Evolutionary conservation across 1,140 invertebrate genomes (phyloP).

Genomic region (Drosophila orosa): DNA sequence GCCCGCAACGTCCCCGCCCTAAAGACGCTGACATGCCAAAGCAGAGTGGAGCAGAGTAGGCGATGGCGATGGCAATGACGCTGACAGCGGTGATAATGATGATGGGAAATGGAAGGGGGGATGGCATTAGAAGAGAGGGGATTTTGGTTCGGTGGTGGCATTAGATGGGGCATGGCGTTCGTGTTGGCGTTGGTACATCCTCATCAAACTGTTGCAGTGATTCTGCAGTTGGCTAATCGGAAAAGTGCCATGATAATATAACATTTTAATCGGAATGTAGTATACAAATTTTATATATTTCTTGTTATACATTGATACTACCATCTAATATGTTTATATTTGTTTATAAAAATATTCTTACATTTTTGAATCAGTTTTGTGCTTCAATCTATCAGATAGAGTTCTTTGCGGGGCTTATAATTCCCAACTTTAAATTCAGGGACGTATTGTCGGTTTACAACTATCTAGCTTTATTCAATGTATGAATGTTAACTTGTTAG

Average conservation of each 20-base stretch:
- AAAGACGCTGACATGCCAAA: slow-evolving; percentile 41
- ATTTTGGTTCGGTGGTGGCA: not conserved
- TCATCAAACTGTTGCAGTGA: slow-evolving; percentile 31
- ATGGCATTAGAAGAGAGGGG: slow-evolving; percentile 13
- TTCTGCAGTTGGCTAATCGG: slow-evolving; percentile 13
- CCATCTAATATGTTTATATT: too few relatives aligned
- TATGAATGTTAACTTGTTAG: not conserved
- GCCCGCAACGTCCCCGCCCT: slow-evolving; percentile 12
- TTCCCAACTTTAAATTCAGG: not conserved
- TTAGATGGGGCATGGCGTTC: not conserved
- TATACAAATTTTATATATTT: not conserved
- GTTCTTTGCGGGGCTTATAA: not conserved
- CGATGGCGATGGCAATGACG: slow-evolving; percentile 34
- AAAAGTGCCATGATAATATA: not conserved
- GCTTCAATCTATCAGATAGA: not conserved
- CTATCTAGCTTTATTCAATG: not conserved
- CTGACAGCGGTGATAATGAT: slow-evolving; percentile 30
- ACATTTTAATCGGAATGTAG: not conserved
- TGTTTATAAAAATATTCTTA: not conserved
- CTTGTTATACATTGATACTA: not conserved
- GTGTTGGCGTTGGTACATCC: slow-evolving; percentile 15
- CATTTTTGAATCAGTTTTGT: too few relatives aligned
- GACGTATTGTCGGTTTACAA: not conserved
- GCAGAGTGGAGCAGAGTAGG: slow-evolving; percentile 26
- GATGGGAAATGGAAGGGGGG: slow-evolving; percentile 24